Base-by-base conservation (phyloP, 2,797 vertebrate genomes). In the Sebastes hubbsi region DNA sequence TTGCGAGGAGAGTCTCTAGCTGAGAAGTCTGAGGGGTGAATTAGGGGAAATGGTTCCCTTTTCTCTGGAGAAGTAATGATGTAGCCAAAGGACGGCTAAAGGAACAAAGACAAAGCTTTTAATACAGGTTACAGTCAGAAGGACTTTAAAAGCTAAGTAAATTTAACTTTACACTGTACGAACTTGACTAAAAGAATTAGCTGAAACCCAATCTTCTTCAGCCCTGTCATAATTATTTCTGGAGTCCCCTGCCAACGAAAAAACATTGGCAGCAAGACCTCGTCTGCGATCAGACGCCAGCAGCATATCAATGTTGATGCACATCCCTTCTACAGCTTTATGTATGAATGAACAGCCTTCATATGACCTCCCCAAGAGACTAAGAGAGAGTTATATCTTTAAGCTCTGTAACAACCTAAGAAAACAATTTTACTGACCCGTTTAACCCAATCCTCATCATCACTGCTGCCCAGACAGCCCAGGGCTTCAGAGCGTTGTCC, bases 81-180 rank as follows among this genome's bases (percentile, higher is more conserved):
- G 91, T 99, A 99, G 80, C 99, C 99, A 94, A 99, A 99, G 11
- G 98, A 99, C 1, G 99, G 99, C 99, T 99, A 66, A 36, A 89
- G 76, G 72, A 80, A 82, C 36, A 85, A 75, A 70, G 20, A 56
- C 54, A 6, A 24, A 6, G 1, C 4, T 78, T 42, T 76, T 12
- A 70, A 32, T 24, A 34, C 0, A 42, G 1, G 4, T 61, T 38
- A 34, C n/a, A 75, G 13, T 63, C 18, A 30, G 20, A 22, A 34
- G 2, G 1, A 63, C 5, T 60, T 65, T 25, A 42, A 20, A 58
- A 10, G 4, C 13, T 32, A 71, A 22, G 13, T 18, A 7, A 63
- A 60, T 30, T 2, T 2, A 68, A 63, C 10, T 25, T 66, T 5
- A 69, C 1, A 27, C 25, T n/a, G 4, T 5, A 25, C 0, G 3